Conservation (phyloP, 2,888 invertebrate species). For the Harmothoe impar region DNA sequence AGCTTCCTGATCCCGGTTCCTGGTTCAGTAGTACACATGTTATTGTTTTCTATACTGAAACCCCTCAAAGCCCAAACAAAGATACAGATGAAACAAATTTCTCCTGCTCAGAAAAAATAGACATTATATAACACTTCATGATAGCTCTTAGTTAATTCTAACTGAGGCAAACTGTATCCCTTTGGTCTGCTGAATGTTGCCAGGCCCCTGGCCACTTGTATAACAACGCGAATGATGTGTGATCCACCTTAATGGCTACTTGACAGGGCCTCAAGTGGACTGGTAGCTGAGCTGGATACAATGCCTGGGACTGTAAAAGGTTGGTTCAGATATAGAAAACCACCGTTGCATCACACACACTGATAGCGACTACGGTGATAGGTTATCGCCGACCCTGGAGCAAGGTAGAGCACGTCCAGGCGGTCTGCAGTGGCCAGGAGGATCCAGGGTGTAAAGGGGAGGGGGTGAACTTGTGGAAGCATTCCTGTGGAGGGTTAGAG, state of each 20-base stretch:
- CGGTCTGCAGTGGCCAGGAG: not conserved
- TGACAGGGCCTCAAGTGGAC: slow-evolving; percentile 9
- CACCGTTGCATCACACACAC: not conserved
- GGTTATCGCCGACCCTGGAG: slow-evolving; percentile 9
- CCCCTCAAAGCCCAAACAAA: too few relatives aligned
- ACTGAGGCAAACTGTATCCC: too few relatives aligned
- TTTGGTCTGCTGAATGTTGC: not conserved
- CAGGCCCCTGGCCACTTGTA: not conserved
- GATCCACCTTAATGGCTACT: slow-evolving; percentile 36
- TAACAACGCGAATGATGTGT: slow-evolving; percentile 23
- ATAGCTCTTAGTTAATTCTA: too few relatives aligned
- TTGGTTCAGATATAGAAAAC: not conserved
- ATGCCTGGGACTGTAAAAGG: not conserved
- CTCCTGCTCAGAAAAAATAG: too few relatives aligned
- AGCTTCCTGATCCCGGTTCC: too few relatives aligned
- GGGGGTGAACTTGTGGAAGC: not conserved
- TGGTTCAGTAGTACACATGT: too few relatives aligned
- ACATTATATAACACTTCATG: too few relatives aligned
- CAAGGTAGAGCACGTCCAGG: slow-evolving; percentile 9
- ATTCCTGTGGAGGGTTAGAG: not conserved
- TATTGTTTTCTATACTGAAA: too few relatives aligned
- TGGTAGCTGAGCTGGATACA: slow-evolving; percentile 27
- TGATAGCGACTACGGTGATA: not conserved
- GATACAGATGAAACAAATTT: too few relatives aligned
- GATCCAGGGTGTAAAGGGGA: not conserved